Conservation (phyloP, 1,140 invertebrate species). For the Idris sp. region DNA sequence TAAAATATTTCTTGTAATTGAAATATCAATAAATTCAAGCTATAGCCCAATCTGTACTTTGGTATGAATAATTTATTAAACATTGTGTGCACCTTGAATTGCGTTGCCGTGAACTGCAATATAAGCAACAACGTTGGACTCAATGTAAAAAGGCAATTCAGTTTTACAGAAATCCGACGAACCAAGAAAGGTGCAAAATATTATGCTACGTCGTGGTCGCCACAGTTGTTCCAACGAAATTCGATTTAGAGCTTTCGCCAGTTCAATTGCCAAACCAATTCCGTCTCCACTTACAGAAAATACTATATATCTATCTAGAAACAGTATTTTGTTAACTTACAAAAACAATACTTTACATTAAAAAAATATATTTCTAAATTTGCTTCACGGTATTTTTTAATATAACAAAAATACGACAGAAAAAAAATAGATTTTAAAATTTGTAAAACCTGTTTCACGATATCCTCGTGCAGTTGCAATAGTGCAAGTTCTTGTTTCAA, state of each 20-base stretch:
- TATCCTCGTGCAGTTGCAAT: constrained; percentile 65
- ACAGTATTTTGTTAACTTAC: neutral
- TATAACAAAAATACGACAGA: too few relatives aligned
- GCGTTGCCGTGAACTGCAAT: constrained; percentile 65
- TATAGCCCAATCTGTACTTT: constrained; percentile 6
- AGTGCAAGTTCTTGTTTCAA: constrained; percentile 58
- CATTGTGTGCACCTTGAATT: constrained; percentile 62
- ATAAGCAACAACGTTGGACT: constrained; percentile 69
- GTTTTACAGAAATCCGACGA: constrained; percentile 65
- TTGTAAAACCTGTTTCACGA: constrained; percentile 72
- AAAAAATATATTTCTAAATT: too few relatives aligned
- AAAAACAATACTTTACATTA: neutral
- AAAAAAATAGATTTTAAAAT: constrained; percentile 4
- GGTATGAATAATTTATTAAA: constrained; percentile 24
- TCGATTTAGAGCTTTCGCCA: constrained; percentile 66
- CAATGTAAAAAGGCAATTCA: constrained; percentile 61
- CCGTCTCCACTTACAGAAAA: constrained; percentile 67
- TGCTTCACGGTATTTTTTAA: too few relatives aligned
- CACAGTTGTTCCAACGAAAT: constrained; percentile 65
- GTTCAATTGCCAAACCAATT: constrained; percentile 64
- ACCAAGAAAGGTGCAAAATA: constrained; percentile 71
- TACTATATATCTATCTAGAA: constrained; percentile 71
- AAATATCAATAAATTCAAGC: constrained; percentile 38
- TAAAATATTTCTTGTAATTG: too few relatives aligned
- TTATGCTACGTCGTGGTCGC: constrained; percentile 69